These are phyloP conservation scores for Ptilonorhynchus violaceus DNA, from an alignment of 2,113 vertebrate species.

Conservation along the genomic window DNA sequence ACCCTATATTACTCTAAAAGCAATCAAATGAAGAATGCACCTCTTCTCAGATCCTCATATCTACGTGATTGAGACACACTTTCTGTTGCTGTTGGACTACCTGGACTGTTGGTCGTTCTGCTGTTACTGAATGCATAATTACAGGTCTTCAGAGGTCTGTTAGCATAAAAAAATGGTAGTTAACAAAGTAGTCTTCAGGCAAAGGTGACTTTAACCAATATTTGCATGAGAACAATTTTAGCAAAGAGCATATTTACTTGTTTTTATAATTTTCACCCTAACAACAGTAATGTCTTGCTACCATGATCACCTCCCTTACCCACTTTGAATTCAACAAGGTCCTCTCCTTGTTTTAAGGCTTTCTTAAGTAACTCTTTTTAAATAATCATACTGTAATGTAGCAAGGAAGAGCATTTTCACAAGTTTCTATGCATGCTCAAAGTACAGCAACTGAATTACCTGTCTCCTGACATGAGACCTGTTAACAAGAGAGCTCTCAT, in stretches of 20 bases:
- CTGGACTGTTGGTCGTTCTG: neutral
- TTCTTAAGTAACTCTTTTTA: neutral
- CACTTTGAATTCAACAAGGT: neutral
- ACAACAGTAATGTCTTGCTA: neutral
- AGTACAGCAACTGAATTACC: neutral
- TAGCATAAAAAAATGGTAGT: neutral
- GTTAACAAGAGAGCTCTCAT: neutral
- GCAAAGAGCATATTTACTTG: neutral
- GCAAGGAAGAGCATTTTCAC: neutral
- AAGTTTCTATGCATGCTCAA: neutral
- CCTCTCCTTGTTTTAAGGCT: neutral
- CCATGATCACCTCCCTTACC: neutral
- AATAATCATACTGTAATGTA: neutral
- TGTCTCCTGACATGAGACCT: neutral
- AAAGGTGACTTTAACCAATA: neutral
- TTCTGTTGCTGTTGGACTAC: neutral
- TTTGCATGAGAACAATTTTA: neutral
- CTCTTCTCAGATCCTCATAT: neutral
- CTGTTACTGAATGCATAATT: neutral
- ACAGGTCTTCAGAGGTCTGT: neutral
- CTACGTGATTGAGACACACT: accelerated
- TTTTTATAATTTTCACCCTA: neutral
- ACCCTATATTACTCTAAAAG: neutral
- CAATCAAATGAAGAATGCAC: neutral
- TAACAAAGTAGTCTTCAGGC: neutral